Percentiles rank a stretch among this genome's conserved stretches.
Evolutionary conservation across 2,797 vertebrate genomes (phyloP).

Genomic region (Liasis olivaceus): DNA sequence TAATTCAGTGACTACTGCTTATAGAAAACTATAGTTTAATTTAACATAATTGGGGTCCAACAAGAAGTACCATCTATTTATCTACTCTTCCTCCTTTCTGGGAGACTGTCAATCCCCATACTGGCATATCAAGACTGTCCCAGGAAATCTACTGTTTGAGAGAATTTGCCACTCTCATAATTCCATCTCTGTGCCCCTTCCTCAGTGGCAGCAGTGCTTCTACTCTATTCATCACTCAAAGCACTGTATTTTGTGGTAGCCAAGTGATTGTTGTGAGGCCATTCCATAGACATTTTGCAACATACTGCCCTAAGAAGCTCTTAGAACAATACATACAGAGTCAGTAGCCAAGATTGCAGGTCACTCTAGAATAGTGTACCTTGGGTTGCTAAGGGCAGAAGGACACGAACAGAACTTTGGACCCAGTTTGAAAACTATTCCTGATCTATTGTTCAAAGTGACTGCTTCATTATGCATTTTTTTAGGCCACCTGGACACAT

Average conservation of each 20-base stretch:
- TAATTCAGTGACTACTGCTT: constrained; percentile 58
- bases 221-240: background rate
- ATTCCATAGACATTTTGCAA: background rate
- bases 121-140: background rate
- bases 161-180: background rate
- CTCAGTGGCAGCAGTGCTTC: background rate
- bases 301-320: background rate
- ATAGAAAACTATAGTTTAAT: constrained; percentile 45
- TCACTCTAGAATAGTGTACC: background rate
- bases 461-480: background rate
- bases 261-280: background rate
- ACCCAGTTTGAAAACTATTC: background rate
- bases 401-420: background rate
- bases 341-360: background rate
- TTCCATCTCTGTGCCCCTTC: background rate
- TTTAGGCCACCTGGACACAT: background rate
- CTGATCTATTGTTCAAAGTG: background rate
- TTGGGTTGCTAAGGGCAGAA: background rate
- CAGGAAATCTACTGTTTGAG: background rate
- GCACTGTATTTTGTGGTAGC: background rate
- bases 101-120: background rate
- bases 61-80: background rate
- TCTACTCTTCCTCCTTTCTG: background rate
- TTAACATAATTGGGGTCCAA: background rate
- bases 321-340: background rate